Evolutionary conservation across 2,797 vertebrate genomes (phyloP).

Genomic region (Micrastur ruficollis): DNA sequence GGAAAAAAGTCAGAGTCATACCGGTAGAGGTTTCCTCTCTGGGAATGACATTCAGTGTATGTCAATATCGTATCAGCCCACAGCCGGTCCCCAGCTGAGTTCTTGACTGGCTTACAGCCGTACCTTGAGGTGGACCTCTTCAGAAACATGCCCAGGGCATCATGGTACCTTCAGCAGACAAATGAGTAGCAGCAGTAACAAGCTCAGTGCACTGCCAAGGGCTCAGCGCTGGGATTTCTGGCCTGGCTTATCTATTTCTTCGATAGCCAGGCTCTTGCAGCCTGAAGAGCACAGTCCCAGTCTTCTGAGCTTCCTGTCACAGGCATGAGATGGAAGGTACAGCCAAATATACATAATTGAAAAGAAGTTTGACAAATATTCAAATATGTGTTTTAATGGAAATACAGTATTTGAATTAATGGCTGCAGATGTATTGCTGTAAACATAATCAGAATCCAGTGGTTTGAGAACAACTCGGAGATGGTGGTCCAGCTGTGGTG

Average conservation of each 20-base stretch:
- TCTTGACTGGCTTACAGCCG: neutral
- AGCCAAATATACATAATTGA: neutral
- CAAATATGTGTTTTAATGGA: constrained; percentile 17
- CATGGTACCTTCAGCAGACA: neutral
- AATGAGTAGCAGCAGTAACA: neutral
- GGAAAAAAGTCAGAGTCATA: neutral
- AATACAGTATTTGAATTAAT: constrained; percentile 10
- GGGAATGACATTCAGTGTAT: neutral
- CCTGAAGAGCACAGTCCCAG: neutral
- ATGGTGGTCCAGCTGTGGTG: constrained; percentile 58
- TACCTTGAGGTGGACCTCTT: neutral
- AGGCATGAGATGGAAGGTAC: neutral
- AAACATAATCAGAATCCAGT: constrained; percentile 56
- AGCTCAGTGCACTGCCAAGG: neutral
- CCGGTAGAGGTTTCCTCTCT: neutral
- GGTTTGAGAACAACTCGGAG: constrained; percentile 43
- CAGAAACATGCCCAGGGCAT: neutral
- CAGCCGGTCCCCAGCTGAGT: neutral
- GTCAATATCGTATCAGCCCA: neutral
- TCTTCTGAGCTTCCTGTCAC: neutral
- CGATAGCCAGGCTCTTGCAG: neutral
- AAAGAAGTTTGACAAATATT: constrained; percentile 31
- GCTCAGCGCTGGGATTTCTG: neutral
- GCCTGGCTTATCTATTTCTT: neutral
- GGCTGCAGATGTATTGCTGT: constrained; percentile 51